Conservation (phyloP, 2,797 vertebrate genomes). For the Melanotaenia nigrans region DNA sequence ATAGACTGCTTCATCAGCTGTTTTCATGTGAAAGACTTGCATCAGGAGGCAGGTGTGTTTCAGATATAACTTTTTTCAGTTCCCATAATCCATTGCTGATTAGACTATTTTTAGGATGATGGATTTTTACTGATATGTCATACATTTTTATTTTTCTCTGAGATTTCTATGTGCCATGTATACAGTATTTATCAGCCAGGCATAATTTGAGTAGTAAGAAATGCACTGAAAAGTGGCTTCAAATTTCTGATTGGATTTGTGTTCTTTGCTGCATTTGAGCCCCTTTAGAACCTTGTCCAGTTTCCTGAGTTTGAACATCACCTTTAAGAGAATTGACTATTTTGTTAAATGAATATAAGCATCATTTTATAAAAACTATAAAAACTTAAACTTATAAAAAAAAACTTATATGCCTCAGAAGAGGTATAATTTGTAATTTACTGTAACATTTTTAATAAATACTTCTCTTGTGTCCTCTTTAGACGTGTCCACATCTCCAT, state of each 20-base stretch:
- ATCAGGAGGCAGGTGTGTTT: background rate
- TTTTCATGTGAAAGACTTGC: constrained; percentile 14
- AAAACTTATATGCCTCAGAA: background rate
- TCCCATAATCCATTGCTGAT: constrained; percentile 12
- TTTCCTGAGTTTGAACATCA: background rate
- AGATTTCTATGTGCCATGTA: background rate
- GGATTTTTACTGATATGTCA: background rate
- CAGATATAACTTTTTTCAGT: constrained; percentile 24
- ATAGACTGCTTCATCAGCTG: constrained; percentile 53
- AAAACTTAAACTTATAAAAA: background rate
- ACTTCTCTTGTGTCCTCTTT: constrained; percentile 21
- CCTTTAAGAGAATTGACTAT: background rate
- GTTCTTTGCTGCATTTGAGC: background rate
- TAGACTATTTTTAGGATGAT: background rate
- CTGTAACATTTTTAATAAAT: background rate
- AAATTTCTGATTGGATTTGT: background rate
- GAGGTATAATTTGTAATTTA: background rate
- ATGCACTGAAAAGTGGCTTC: background rate
- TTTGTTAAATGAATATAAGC: background rate
- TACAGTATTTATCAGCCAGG: background rate
- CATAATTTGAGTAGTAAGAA: too few relatives aligned
- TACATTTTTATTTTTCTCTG: background rate
- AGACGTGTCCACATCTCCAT: constrained; percentile 78
- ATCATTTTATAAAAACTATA: background rate
- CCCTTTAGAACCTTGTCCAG: background rate